Base-by-base conservation (phyloP, 2,888 invertebrate genomes). In the Microctonus brassicae region DNA sequence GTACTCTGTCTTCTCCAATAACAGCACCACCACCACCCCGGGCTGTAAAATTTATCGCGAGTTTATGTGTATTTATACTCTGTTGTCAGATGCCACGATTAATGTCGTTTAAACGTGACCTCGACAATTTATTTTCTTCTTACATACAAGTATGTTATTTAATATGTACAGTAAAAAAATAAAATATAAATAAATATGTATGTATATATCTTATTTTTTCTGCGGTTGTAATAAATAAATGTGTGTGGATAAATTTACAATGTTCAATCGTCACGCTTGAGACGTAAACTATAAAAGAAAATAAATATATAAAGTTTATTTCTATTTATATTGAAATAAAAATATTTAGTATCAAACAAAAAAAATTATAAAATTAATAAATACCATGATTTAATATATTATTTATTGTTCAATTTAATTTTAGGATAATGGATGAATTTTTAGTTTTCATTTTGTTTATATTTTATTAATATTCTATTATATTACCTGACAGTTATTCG, bases 51-150 rank as follows among this genome's bases (percentile, higher is more conserved):
- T 66, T 66, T 66, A 66, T 66, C 22, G 55, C 39, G 17, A 36
- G 65, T 57, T 66, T 53, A 55, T 55, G 26, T 64, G 17, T 52
- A 64, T 53, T 64, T 53, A 36, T 64, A 64, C 22, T 53, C 64
- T 22, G 52, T 52, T 53, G 34, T 64, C 34, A 64, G 53, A 53
- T 53, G 33, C 22, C 13, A 34, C 33, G 53, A 53, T 53, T 64
- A 9, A 64, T 53, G 29, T 52, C 53, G 22, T 53, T 53, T 33
- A 34, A 64, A 53, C 20, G 26, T 53, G 64, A 64, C 53, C 53
- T 34, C 20, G 52, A 9, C 20, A 36, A 22, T 61, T 13, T 29
- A 22, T 64, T 53, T 20, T 29, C 17, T 33, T 22, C 17, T 17
- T 36, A 3, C 2, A 42, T 22, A 36, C 39, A 17, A 4, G 20